Evolutionary conservation across 1,140 invertebrate genomes (phyloP).

Genomic region (Rhagoletis pomonella): DNA sequence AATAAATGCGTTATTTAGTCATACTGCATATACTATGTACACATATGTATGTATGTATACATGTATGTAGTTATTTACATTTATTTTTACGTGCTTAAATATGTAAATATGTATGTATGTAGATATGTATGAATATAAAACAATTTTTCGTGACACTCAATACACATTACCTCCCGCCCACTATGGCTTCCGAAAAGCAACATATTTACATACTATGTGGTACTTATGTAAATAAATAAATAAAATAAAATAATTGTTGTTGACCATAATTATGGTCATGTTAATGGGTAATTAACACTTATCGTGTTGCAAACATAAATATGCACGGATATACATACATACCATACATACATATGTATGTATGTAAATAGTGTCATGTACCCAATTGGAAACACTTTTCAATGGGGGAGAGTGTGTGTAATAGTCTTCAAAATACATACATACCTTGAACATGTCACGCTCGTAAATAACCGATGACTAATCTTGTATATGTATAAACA

Average conservation of each 20-base stretch:
- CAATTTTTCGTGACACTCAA: slow-evolving; percentile 30
- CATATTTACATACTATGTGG: background rate
- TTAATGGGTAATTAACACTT: slow-evolving; percentile 51
- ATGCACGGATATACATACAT: background rate
- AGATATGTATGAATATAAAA: background rate
- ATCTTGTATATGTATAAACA: no score
- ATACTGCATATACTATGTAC: background rate
- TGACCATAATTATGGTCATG: slow-evolving; percentile 49
- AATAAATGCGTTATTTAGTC: slow-evolving; percentile 1
- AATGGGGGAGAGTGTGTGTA: background rate
- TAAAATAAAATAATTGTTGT: slow-evolving; percentile 9
- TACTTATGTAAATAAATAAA: no score
- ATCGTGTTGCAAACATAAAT: slow-evolving; percentile 6
- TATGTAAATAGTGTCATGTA: background rate
- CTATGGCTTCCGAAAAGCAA: background rate
- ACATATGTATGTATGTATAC: background rate
- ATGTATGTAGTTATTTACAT: no score
- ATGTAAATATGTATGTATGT: background rate
- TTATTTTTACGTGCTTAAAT: background rate
- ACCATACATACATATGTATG: background rate
- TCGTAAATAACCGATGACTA: no score
- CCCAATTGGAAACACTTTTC: background rate
- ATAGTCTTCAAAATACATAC: background rate
- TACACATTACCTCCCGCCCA: background rate
- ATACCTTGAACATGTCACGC: no score